Evolutionary conservation across 1,140 invertebrate genomes (phyloP).

Genomic region (Leptoteleia sp.): DNA sequence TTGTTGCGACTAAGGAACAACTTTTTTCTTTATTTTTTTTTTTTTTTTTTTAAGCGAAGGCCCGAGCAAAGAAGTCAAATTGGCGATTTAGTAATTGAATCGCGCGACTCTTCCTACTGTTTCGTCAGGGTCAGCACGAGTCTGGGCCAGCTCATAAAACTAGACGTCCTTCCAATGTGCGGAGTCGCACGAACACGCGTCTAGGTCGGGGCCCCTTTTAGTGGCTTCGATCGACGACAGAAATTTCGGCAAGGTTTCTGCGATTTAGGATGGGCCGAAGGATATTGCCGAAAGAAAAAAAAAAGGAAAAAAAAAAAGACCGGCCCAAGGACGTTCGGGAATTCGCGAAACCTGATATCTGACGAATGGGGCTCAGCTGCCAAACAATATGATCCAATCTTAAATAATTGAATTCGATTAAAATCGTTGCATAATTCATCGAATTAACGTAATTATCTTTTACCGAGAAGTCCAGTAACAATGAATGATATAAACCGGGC

Average conservation of each 20-base stretch:
- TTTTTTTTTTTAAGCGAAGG: too few relatives aligned
- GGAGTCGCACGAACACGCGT: slow-evolving; percentile 24
- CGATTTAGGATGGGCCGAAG: slow-evolving; percentile 25
- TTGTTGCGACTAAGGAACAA: slow-evolving; percentile 9
- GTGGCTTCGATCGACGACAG: slow-evolving; percentile 25
- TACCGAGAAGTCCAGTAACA: too few relatives aligned
- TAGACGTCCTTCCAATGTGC: slow-evolving; percentile 55
- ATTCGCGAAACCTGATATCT: slow-evolving; percentile 46
- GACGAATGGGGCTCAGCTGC: slow-evolving; percentile 12
- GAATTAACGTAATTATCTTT: too few relatives aligned
- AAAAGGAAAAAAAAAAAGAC: slow-evolving; percentile 33
- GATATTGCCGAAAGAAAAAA: slow-evolving; percentile 4
- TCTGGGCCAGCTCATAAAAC: slow-evolving; percentile 54
- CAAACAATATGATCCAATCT: slow-evolving; percentile 30
- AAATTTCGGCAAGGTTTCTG: slow-evolving; percentile 40
- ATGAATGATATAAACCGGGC: too few relatives aligned
- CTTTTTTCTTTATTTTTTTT: too few relatives aligned
- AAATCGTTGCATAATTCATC: too few relatives aligned
- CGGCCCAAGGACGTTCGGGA: slow-evolving; percentile 39
- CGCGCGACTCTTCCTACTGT: slow-evolving; percentile 47
- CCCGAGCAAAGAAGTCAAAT: slow-evolving; percentile 36
- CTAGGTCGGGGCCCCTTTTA: slow-evolving; percentile 34
- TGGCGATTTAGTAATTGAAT: slow-evolving; percentile 56
- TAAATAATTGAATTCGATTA: background rate
- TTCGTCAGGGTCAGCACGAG: slow-evolving; percentile 52